These are phyloP conservation scores for Lophius piscatorius DNA, from an alignment of 2,113 vertebrate genomes.

Conservation along the genomic window DNA sequence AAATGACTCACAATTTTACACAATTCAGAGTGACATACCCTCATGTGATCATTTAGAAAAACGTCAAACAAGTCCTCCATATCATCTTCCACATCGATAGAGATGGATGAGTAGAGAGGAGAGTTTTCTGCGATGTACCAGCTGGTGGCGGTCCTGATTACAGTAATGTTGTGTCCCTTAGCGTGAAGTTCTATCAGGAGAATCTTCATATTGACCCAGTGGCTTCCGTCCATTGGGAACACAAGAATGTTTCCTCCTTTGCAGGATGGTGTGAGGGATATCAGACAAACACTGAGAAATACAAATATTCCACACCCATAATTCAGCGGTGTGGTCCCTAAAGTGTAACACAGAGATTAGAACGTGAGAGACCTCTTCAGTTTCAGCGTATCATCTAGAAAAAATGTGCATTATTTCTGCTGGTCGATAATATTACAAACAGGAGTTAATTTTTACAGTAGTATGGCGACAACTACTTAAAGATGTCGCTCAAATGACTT, in stretches of 20 bases:
- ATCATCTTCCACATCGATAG: background rate
- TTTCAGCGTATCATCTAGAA: background rate
- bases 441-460: no score
- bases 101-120: conserved; percentile 58
- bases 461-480: no score
- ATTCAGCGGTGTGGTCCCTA: conserved; percentile 25
- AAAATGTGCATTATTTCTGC: background rate
- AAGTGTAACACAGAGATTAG: background rate
- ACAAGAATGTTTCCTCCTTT: conserved; percentile 73
- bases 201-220: conserved; percentile 80
- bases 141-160: conserved; percentile 71
- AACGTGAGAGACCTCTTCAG: background rate
- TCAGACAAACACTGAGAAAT: conserved; percentile 41
- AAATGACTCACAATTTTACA: background rate
- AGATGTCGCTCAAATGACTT: conserved; percentile 5
- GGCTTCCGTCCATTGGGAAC: conserved; percentile 75
- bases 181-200: conserved; percentile 72
- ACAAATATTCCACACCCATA: conserved; percentile 1
- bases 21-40: conserved; percentile 5
- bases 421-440: no score
- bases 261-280: conserved; percentile 40
- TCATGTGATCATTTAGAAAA: conserved; percentile 41
- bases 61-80: conserved; percentile 56
- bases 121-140: conserved; percentile 72
- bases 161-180: conserved; percentile 78